These are phyloP conservation scores for Drosophila tristis DNA, from an alignment of 1,140 invertebrate species.

Conservation along the genomic window DNA sequence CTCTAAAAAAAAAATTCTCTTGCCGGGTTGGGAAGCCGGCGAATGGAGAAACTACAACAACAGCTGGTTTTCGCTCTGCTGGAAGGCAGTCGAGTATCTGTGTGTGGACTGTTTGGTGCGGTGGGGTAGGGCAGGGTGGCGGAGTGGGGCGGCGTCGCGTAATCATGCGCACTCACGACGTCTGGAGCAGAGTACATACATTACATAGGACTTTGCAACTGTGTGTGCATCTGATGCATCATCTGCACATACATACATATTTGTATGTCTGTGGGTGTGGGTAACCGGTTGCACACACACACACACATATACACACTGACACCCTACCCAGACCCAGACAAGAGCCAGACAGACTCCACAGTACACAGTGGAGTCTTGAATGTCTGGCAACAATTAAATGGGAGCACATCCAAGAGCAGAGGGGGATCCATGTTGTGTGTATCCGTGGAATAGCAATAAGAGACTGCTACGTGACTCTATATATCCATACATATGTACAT, in stretches of 20 bases:
- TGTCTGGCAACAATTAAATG: constrained; percentile 18
- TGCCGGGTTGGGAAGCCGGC: constrained; percentile 60
- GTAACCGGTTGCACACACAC: constrained; percentile 39
- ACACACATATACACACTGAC: constrained; percentile 8
- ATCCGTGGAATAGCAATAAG: constrained; percentile 21
- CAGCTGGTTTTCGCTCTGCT: constrained; percentile 57
- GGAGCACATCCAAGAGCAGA: constrained; percentile 4
- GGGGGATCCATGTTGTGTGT: no score
- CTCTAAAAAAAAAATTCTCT: constrained; percentile 13
- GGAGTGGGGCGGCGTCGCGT: constrained; percentile 40
- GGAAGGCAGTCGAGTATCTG: constrained; percentile 6
- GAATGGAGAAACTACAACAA: constrained; percentile 69
- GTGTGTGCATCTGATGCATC: constrained; percentile 10
- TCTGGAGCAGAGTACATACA: constrained; percentile 15
- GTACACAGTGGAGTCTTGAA: constrained; percentile 10
- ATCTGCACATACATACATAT: constrained; percentile 24
- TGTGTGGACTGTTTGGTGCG: neutral
- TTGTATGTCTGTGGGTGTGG: constrained; percentile 25
- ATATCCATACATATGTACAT: neutral
- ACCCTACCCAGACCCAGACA: constrained; percentile 42
- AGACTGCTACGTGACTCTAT: constrained; percentile 8
- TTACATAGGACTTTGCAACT: constrained; percentile 16
- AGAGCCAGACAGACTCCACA: constrained; percentile 40
- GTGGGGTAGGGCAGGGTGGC: constrained; percentile 2
- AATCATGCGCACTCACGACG: constrained; percentile 53